These are phyloP conservation scores for Pangasius sanitwongsei DNA, from an alignment of 2,797 vertebrate genomes.

Conservation along the genomic window DNA sequence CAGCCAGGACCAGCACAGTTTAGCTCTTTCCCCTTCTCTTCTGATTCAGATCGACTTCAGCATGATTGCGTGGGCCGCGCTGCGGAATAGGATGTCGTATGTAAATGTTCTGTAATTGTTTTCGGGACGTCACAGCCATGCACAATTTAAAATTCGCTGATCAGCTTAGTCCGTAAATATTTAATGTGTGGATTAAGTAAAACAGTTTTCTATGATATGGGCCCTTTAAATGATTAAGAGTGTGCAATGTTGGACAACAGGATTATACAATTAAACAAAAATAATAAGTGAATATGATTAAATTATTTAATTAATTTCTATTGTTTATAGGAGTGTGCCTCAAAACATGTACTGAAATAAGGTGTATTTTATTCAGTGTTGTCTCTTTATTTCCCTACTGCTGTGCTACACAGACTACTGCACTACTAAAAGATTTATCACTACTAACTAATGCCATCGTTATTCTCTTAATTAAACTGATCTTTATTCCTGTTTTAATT, in stretches of 20 bases:
- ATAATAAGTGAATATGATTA: neutral
- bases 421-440: neutral
- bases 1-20: too few relatives aligned
- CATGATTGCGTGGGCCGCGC: too few relatives aligned
- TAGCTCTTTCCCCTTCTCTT: too few relatives aligned
- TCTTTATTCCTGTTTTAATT: slow-evolving; percentile 52
- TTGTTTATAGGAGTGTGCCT: neutral
- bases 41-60: neutral
- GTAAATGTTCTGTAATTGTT: neutral
- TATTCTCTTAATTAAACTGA: neutral
- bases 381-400: slow-evolving; percentile 60
- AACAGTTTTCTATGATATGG: neutral
- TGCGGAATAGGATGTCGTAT: neutral
- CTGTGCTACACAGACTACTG: slow-evolving; percentile 63
- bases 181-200: neutral
- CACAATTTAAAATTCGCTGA: neutral
- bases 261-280: neutral
- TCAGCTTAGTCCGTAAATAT: too few relatives aligned
- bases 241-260: neutral
- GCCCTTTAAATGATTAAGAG: neutral
- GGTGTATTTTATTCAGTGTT: neutral
- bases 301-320: neutral
- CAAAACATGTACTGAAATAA: neutral
- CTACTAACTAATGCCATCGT: neutral
- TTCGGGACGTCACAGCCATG: neutral